Conservation (phyloP, 2,888 invertebrate species). For the Nephrotoma flavescens region DNA sequence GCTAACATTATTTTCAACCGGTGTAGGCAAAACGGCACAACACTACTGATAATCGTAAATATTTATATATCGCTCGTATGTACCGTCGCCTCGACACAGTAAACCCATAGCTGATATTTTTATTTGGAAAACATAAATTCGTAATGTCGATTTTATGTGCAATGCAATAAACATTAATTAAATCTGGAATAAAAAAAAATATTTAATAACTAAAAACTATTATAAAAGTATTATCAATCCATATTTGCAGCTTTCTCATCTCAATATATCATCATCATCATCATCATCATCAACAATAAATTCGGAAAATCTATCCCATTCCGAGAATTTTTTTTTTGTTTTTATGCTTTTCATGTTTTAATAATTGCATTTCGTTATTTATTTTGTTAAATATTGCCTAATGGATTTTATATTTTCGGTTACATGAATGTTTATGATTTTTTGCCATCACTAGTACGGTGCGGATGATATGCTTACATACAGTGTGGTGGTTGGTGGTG, state of each 20-base stretch:
- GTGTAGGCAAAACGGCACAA: too few species aligned
- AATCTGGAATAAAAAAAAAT: neutral
- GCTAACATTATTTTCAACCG: too few species aligned
- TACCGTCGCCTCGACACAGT: too few species aligned
- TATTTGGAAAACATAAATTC: too few species aligned
- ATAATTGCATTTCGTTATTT: neutral
- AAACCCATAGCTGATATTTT: too few species aligned
- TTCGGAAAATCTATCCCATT: neutral
- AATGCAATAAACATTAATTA: neutral
- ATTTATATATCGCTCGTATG: too few species aligned
- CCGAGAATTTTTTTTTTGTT: neutral
- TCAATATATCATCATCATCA: neutral
- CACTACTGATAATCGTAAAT: too few species aligned
- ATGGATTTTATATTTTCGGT: neutral
- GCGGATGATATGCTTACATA: neutral
- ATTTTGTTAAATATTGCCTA: neutral
- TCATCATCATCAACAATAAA: neutral
- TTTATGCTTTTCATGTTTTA: neutral
- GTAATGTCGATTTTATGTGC: too few species aligned
- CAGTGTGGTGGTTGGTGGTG: neutral
- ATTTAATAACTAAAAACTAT: neutral
- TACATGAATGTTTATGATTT: neutral
- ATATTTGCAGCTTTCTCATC: neutral
- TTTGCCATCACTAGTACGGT: neutral
- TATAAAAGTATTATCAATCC: neutral